Base-by-base conservation (phyloP, 2,797 vertebrate genomes). In the Gallinago solitaria region DNA sequence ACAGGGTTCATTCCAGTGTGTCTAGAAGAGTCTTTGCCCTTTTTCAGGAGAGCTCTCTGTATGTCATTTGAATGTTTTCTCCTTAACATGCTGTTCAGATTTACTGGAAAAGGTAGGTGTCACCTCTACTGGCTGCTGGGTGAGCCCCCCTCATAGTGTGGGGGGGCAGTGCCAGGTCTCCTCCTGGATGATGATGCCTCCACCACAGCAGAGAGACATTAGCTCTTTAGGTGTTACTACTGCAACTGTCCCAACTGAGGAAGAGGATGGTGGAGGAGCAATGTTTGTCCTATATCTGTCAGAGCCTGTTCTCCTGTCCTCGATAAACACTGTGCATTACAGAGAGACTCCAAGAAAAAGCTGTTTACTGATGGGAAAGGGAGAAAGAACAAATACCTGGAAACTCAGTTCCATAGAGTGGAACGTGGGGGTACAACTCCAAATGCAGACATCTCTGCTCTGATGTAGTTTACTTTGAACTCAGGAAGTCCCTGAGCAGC, bases 31-130 rank as follows among this genome's bases (percentile, higher is more conserved):
- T 79, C 56, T 77, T 90, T 95, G 57, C 14, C 43, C 57, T 6
- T 82, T 3, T 3, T 90, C 35, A 63, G 45, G 70, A 54, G 53
- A 51, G 80, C 23, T 87, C 9, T 85, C 25, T 20, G 12, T 51
- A 19, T 65, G 53, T 54, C 30, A 71, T 71, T 70, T 69, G 15
- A 43, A 27, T 53, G 43, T 57, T 93, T 95, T 77, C 92, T 97
- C 97, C 98, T 98, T 99, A 97, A 99, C 94, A 24, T 54, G 25
- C 71, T 47, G 37, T 56, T 83, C 98, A 99, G 99, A 99, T 98
- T 98, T 99, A 96, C 97, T 99, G 97, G 99, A 99, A 97, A 99
- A 99, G 99, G 99, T 99, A 98, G 96, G 97, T 94, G 25, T 75
- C 35, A 28, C 27, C 27, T 85, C 60, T 67, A 0, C 53, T 43